A percentile compares a stretch with the other conserved stretches of the same genome.
Conservation (phyloP, 2,113 vertebrate species). For the Dendrocopos noguchii region DNA sequence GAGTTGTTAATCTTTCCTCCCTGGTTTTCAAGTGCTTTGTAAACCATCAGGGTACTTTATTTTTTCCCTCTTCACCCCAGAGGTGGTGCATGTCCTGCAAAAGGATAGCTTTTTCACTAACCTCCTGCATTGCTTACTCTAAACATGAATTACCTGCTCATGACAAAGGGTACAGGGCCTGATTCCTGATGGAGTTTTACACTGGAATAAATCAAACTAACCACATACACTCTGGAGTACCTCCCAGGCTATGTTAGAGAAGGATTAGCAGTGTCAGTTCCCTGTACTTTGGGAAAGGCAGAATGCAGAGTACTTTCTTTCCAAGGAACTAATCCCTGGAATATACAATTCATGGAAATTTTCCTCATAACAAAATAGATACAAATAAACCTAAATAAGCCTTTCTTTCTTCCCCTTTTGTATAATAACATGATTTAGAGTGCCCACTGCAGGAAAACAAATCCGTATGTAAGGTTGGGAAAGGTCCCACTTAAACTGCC, state of each 20-base stretch:
- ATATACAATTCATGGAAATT: background rate
- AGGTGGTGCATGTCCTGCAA: background rate
- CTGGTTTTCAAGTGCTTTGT: background rate
- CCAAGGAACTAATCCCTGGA: background rate
- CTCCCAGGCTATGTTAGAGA: background rate
- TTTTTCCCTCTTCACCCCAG: background rate
- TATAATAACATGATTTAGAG: background rate
- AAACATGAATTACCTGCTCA: background rate
- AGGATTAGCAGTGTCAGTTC: background rate
- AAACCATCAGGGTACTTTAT: background rate
- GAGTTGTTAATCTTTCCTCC: background rate
- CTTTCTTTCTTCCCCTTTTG: background rate
- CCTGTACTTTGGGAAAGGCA: background rate
- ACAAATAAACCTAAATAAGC: background rate
- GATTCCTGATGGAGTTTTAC: background rate
- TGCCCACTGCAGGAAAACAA: background rate
- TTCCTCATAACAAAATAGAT: background rate
- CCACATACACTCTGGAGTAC: background rate
- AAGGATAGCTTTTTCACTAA: background rate
- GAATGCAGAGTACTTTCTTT: background rate
- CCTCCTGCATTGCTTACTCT: background rate
- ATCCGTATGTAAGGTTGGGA: slow-evolving; percentile 5
- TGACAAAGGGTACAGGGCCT: background rate
- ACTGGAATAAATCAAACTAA: background rate
- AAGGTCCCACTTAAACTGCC: background rate